A percentile compares a stretch with the other conserved stretches of the same genome.
phyloP scores from a whole-genome alignment of 53 echinoderm and acorn worm species.

The Antedon mediterranea region DNA sequence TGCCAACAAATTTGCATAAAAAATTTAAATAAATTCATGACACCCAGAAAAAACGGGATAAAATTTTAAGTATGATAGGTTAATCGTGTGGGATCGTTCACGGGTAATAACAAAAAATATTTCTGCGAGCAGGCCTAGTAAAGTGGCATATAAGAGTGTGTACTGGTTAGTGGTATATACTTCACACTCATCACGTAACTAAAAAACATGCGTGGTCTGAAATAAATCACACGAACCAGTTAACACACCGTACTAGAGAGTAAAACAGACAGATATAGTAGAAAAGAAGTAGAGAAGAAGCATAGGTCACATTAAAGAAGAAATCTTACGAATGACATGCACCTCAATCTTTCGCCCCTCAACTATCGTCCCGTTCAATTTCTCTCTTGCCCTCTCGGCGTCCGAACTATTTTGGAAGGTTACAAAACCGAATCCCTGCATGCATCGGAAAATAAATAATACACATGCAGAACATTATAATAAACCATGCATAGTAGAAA shows the following conservation, averaged over 20 bases:
- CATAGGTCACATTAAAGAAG: slow-evolving; percentile 16
- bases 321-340: slow-evolving; percentile 85
- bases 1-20: neutral
- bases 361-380: slow-evolving; percentile 99
- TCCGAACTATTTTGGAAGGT: slow-evolving; percentile 99
- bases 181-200: neutral
- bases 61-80: neutral
- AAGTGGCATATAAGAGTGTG: neutral
- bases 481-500: slow-evolving; percentile 65
- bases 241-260: neutral
- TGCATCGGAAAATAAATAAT: slow-evolving; percentile 98
- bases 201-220: neutral
- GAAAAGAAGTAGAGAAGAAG: neutral
- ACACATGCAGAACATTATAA: slow-evolving; percentile 98
- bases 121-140: neutral
- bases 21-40: neutral
- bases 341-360: slow-evolving; percentile 99
- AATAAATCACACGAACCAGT: neutral
- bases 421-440: slow-evolving; percentile 99
- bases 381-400: slow-evolving; percentile 99
- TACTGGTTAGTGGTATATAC: neutral
- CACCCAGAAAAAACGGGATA: neutral
- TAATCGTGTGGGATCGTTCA: neutral
- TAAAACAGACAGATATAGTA: neutral
- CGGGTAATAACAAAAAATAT: neutral